Evolutionary conservation across 2,113 vertebrate genomes (phyloP).

Genomic region (Chrysemys picta): DNA sequence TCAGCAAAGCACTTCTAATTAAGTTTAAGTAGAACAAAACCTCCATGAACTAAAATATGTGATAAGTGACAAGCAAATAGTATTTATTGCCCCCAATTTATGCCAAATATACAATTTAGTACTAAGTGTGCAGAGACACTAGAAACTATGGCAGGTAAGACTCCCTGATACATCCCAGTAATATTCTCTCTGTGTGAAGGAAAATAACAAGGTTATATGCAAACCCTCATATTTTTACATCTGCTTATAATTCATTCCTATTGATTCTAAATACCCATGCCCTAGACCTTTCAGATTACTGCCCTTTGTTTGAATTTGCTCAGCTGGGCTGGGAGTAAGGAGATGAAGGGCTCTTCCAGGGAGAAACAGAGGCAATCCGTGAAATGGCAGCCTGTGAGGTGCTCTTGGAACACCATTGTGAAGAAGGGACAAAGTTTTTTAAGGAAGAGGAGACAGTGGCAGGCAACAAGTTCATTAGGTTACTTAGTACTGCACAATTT

Average conservation of each 20-base stretch:
- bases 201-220: not conserved
- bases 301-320: not conserved
- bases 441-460: not conserved
- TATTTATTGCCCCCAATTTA: slow-evolving; percentile 32
- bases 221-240: not conserved
- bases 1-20: slow-evolving; percentile 55
- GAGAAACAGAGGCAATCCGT: not conserved
- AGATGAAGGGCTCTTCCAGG: not conserved
- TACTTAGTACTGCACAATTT: not conserved
- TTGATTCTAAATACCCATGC: not conserved
- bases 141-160: not conserved
- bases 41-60: slow-evolving; percentile 52
- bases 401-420: not conserved
- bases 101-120: slow-evolving; percentile 1
- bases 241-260: not conserved
- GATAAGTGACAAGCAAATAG: not conserved
- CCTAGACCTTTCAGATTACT: not conserved
- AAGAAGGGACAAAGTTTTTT: not conserved
- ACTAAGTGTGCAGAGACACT: not conserved
- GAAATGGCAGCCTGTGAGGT: not conserved
- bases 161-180: not conserved
- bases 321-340: not conserved
- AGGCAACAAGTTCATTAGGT: not conserved
- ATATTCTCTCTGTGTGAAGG: not conserved
- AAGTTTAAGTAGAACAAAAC: slow-evolving; percentile 49